Percentiles rank a stretch among this genome's conserved stretches.
Conservation (phyloP, 1,140 invertebrate genomes). For the Drosophila bifasciata region DNA sequence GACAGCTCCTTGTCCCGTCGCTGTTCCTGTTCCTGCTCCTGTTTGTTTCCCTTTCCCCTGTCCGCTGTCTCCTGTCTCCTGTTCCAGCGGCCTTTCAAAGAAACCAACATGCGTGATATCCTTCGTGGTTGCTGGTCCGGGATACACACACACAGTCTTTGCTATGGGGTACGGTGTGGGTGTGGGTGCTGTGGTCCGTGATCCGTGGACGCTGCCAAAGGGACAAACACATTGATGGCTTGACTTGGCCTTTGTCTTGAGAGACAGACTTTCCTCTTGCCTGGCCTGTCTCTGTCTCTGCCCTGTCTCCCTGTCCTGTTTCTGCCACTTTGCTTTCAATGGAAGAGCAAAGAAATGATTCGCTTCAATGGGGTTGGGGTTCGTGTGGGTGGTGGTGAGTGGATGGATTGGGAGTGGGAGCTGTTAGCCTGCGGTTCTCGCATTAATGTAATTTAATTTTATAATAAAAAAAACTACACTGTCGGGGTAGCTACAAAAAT, state of each 20-base stretch:
- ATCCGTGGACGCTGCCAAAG: slow-evolving; percentile 54
- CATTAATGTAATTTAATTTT: slow-evolving; percentile 83
- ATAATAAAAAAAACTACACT: slow-evolving; percentile 74
- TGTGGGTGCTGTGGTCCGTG: slow-evolving; percentile 9
- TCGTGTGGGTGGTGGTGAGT: neutral
- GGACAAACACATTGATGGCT: slow-evolving; percentile 74
- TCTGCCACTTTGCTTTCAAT: slow-evolving; percentile 62
- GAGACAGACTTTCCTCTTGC: slow-evolving; percentile 49
- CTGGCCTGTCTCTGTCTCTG: slow-evolving; percentile 55
- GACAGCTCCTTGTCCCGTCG: slow-evolving; percentile 64
- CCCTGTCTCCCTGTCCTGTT: slow-evolving; percentile 39
- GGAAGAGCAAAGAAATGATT: slow-evolving; percentile 15
- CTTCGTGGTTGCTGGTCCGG: slow-evolving; percentile 1
- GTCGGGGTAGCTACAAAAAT: slow-evolving; percentile 48
- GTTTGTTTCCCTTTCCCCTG: no score
- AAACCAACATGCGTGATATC: slow-evolving; percentile 68
- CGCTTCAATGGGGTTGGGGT: slow-evolving; percentile 2
- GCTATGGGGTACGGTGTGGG: no score
- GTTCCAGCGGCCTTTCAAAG: slow-evolving; percentile 74
- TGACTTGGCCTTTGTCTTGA: slow-evolving; percentile 71
- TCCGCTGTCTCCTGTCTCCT: no score
- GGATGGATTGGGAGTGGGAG: neutral
- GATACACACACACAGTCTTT: no score
- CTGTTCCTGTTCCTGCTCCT: neutral
- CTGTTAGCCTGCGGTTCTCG: slow-evolving; percentile 65